These are phyloP conservation scores for Capitulum mitella DNA, from an alignment of 2,888 invertebrate species.

Conservation along the genomic window DNA sequence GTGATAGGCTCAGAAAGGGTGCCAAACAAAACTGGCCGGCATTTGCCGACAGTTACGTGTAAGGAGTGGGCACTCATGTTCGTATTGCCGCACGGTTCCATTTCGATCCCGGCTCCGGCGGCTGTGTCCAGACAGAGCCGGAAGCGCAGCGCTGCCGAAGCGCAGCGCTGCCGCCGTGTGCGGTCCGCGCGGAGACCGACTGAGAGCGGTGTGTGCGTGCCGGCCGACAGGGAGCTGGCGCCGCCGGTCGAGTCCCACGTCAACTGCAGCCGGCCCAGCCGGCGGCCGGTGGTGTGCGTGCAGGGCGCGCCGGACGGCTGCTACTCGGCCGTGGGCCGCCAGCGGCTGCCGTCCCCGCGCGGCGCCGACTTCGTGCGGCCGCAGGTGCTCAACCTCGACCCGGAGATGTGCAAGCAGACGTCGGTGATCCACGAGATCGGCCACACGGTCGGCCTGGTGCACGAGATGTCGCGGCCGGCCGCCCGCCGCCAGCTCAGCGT, in stretches of 20 bases:
- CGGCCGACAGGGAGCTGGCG: not conserved
- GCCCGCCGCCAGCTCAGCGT: not conserved
- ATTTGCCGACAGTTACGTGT: too few relatives aligned
- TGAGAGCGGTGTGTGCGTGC: too few relatives aligned
- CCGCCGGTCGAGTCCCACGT: not conserved
- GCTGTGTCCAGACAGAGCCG: too few relatives aligned
- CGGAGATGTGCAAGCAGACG: conserved; percentile 8
- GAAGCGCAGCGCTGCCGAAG: too few relatives aligned
- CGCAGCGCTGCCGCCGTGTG: too few relatives aligned
- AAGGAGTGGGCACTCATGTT: too few relatives aligned
- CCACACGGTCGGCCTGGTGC: conserved; percentile 11
- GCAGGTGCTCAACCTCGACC: conserved; percentile 18
- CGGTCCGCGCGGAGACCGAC: too few relatives aligned
- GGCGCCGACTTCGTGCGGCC: not conserved
- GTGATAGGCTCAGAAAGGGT: too few relatives aligned
- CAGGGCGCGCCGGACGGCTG: not conserved
- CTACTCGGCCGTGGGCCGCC: not conserved
- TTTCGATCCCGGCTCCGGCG: too few relatives aligned
- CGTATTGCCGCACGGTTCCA: too few relatives aligned
- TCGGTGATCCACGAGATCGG: conserved; percentile 21
- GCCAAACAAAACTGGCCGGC: too few relatives aligned
- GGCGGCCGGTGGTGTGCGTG: conserved; percentile 1
- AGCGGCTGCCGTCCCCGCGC: not conserved
- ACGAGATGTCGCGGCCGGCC: conserved; percentile 3
- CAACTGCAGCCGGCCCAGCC: not conserved